Conservation (phyloP, 2,113 vertebrate species). For the Sceloporus tristichus region DNA sequence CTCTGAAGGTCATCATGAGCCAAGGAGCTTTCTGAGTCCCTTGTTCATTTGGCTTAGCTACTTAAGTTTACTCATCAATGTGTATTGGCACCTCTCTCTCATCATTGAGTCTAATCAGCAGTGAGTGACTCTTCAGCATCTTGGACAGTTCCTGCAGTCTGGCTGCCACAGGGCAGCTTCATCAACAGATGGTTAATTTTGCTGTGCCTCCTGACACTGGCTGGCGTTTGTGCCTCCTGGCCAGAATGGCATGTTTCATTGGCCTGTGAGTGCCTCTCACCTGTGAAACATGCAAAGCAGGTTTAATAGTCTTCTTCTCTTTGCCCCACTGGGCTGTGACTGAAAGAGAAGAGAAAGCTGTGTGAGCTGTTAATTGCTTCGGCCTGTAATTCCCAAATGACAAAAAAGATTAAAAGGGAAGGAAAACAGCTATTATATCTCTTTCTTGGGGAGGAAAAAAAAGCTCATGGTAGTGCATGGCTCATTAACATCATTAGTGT, state of each 20-base stretch:
- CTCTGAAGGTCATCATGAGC: neutral
- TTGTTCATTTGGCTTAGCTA: slow-evolving; percentile 24
- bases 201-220: slow-evolving; percentile 46
- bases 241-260: slow-evolving; percentile 48
- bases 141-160: slow-evolving; percentile 62
- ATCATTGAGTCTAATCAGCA: slow-evolving; percentile 31
- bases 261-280: slow-evolving; percentile 59
- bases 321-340: slow-evolving; percentile 81
- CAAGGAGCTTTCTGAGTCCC: neutral
- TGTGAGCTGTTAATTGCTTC: slow-evolving; percentile 78
- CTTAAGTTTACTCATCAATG: neutral
- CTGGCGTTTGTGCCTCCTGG: slow-evolving; percentile 70
- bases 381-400: slow-evolving; percentile 79
- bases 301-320: slow-evolving; percentile 74
- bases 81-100: neutral
- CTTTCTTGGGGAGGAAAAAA: slow-evolving; percentile 76
- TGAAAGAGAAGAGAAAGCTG: slow-evolving; percentile 66
- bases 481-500: slow-evolving; percentile 85
- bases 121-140: slow-evolving; percentile 36
- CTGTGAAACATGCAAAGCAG: slow-evolving; percentile 66
- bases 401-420: slow-evolving; percentile 81
- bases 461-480: slow-evolving; percentile 73
- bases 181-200: slow-evolving; percentile 77
- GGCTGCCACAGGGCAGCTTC: slow-evolving; percentile 40
- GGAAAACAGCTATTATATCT: slow-evolving; percentile 85